A percentile compares a stretch with the other conserved stretches of the same genome.
phyloP scores from a whole-genome alignment of 2,888 invertebrate species.

The Lampropteryx suffumata region DNA sequence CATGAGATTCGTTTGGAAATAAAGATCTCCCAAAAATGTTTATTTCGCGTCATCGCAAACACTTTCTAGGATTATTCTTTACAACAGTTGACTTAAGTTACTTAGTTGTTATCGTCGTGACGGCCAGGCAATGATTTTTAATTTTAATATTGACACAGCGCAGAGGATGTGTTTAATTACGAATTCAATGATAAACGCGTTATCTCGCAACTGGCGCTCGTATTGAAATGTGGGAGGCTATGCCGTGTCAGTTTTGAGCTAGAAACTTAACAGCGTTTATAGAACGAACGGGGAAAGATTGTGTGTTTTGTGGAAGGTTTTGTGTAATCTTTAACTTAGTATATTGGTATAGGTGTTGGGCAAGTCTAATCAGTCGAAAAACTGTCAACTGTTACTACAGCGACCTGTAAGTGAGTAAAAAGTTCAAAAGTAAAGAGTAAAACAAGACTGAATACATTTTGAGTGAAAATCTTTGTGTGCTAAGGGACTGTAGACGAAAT shows the following conservation, averaged over 20 bases:
- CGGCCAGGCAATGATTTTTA: constrained; percentile 21
- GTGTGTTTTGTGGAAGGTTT: constrained; percentile 3
- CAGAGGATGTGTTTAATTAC: constrained; percentile 50
- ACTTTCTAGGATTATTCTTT: background rate
- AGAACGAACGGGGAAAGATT: background rate
- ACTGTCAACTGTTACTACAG: too few relatives aligned
- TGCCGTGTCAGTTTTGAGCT: constrained; percentile 12
- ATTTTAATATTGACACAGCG: constrained; percentile 31
- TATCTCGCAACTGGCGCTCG: constrained; percentile 37
- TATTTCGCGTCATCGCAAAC: too few relatives aligned
- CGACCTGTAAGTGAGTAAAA: too few relatives aligned
- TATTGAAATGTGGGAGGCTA: constrained; percentile 28
- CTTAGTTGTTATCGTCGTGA: constrained; percentile 17
- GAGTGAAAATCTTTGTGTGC: too few relatives aligned
- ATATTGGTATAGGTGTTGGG: background rate
- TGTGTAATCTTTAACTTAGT: background rate
- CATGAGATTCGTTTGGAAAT: too few relatives aligned
- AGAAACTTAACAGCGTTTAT: constrained; percentile 2
- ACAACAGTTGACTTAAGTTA: background rate
- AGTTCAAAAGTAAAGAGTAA: too few relatives aligned
- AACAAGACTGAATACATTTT: too few relatives aligned
- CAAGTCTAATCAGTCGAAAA: too few relatives aligned
- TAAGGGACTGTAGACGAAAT: too few relatives aligned
- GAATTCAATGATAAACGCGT: constrained; percentile 42
- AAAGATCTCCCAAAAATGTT: too few relatives aligned